Base-by-base conservation (phyloP, 92 coral and sea anemone genomes). In the Umimayanthus chanpuru region DNA sequence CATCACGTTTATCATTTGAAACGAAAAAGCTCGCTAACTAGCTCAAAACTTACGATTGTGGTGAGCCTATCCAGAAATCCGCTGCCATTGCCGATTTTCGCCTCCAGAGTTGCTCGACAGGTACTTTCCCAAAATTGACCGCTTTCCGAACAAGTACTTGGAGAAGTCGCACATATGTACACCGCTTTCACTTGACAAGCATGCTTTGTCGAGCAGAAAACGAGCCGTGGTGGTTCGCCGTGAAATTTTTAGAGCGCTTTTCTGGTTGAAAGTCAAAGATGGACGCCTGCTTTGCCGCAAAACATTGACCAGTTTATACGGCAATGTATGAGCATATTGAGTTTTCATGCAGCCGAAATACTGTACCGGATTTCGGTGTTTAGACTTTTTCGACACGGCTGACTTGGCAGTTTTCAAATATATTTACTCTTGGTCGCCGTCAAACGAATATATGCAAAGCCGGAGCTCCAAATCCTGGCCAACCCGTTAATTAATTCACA, bases 21-120 rank as follows among this genome's bases (percentile, higher is more conserved):
- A 15, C 2, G 78, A 40, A 82, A 70, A 21, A 25, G 32, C 67
- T 44, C 44, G 50, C 78, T 28, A 49, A 68, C 73, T 5, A 77
- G 32, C 30, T 9, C 32, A 32, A 9, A 65, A 95, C 98, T 95
- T 93, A 95, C 98, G 96, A 92, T 81, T 92, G 92, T 65, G 94
- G 76, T 32, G 92, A 87, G 61, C 90, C 89, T 20, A 89, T 95
- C 98, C 98, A 95, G 85, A 95, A 95, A 66, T 88, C 93, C 41
- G 98, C 88, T 94, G 94, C 92, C 50, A 81, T 91, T 26, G 25
- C 86, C 29, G 87, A 53, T 83, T 58, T 30, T 70, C 26, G 78
- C 64, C 39, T 55, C 26, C 78, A 83, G 74, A 71, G 29, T 56
- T 25, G n/a, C 5, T 29, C 41, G 76, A 6, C 39, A 20, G 66